A percentile compares a stretch with the other conserved stretches of the same genome.
Evolutionary conservation across 2,797 vertebrate species (phyloP).

Genomic region (Sus cebifrons): DNA sequence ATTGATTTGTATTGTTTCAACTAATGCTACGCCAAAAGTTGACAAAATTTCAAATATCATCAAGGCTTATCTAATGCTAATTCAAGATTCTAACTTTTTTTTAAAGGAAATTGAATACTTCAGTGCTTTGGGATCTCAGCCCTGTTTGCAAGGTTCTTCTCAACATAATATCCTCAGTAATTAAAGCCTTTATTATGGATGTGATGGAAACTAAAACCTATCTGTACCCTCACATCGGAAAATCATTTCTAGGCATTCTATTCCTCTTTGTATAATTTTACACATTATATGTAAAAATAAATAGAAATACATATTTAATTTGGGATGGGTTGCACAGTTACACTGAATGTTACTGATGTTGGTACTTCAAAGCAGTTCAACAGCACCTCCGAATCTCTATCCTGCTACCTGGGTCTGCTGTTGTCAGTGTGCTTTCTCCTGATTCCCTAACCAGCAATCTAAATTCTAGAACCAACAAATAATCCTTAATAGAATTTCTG

Average conservation of each 20-base stretch:
- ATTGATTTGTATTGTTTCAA: conserved; percentile 66
- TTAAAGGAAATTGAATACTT: conserved; percentile 28
- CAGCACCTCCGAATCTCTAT: neutral
- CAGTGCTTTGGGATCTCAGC: neutral
- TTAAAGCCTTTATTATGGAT: conserved; percentile 32
- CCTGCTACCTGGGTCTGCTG: neutral
- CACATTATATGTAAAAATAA: neutral
- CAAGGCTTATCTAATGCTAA: neutral
- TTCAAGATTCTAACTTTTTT: neutral
- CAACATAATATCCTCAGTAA: neutral
- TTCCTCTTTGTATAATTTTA: neutral
- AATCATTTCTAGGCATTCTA: neutral
- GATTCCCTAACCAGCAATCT: neutral
- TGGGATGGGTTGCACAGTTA: neutral
- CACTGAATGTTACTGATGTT: neutral
- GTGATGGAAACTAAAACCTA: neutral
- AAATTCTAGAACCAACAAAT: neutral
- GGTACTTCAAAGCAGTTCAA: neutral
- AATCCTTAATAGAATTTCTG: neutral
- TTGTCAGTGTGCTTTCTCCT: neutral
- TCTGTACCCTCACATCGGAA: neutral
- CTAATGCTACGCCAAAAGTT: neutral
- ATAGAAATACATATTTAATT: neutral
- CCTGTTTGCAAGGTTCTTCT: neutral
- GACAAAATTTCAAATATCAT: conserved; percentile 51